Base-by-base conservation (phyloP, 2,797 vertebrate species). In the Emys orbicularis region DNA sequence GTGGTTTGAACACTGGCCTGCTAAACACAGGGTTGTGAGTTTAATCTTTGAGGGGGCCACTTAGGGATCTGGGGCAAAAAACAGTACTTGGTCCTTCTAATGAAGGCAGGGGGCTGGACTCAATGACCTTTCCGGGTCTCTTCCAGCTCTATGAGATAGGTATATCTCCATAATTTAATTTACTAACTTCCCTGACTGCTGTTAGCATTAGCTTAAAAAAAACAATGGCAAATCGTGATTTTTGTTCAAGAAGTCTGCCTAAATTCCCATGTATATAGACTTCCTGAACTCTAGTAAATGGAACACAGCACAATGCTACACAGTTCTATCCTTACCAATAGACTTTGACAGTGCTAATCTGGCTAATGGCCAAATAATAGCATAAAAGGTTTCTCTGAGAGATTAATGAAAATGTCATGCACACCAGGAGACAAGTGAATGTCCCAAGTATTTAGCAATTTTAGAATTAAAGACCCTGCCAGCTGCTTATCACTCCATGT, bases 351-450 rank as follows among this genome's bases (percentile, higher is more conserved):
- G 23, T 61, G 50, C 8, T 90, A 56, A 65, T 34, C 59, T 86
- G 83, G 37, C 76, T 90, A 79, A 57, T 83, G 41, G 44, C 79
- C 87, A 95, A 87, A 93, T 87, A 95, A 97, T 84, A 92, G 65
- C 76, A 83, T 90, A 95, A 97, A 96, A 93, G 49, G 47, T 49
- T 49, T 96, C 57, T 89, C 86, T 87, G 15, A 88, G 37, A 96
- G 82, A 95, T 97, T 90, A 96, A 87, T 96, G 86, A 90, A 88
- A 90, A 92, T 90, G 49, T 89, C 86, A 83, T 79, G 79, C 31
- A 85, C 65, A 72, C 34, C 19, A 95, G 82, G 86, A 95, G 79
- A 65, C 16, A 49, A 61, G 49, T 87, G 18, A 84, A 93, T 89
- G 16, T 88, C 50, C 34, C 31, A 90, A 83, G 57, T 92, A 90